These are phyloP conservation scores for Magallana gigas DNA, from an alignment of 1,140 invertebrate species.

Conservation along the genomic window DNA sequence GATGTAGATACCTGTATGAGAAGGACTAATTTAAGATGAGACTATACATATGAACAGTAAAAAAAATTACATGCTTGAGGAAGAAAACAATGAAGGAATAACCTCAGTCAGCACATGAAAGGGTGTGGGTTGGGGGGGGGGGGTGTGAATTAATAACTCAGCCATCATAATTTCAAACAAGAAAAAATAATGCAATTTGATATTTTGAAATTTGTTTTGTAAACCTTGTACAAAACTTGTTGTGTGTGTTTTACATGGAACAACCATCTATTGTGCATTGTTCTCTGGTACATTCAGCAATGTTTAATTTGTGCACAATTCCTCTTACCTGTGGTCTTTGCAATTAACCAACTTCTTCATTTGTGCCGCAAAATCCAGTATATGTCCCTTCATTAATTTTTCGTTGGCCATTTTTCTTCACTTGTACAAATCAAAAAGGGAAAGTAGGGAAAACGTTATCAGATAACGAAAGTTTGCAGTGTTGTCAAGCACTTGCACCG, in stretches of 20 bases:
- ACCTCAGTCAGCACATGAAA: too few species aligned
- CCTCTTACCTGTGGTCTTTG: conserved; percentile 74
- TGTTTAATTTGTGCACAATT: background rate
- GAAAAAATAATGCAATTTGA: too few species aligned
- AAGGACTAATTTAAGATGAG: too few species aligned
- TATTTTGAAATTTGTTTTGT: too few species aligned
- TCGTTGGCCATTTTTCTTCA: conserved; percentile 62
- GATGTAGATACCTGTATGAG: too few species aligned
- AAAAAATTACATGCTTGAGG: too few species aligned
- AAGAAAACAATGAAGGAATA: too few species aligned
- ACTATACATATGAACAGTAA: too few species aligned
- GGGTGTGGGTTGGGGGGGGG: too few species aligned
- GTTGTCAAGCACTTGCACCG: conserved; percentile 45
- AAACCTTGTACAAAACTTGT: too few species aligned
- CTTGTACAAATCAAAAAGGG: background rate
- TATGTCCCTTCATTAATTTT: conserved; percentile 69
- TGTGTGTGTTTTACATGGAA: background rate
- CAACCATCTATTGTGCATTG: background rate
- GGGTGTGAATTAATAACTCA: too few species aligned
- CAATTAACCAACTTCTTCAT: conserved; percentile 77
- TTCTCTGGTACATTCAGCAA: background rate
- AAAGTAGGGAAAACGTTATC: conserved; percentile 37
- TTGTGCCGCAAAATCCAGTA: conserved; percentile 79
- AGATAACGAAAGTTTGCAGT: conserved; percentile 34
- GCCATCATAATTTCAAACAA: too few species aligned